A percentile compares a stretch with the other conserved stretches of the same genome.
Conservation (phyloP, 2,113 vertebrate species). For the Jaculus jaculus region DNA sequence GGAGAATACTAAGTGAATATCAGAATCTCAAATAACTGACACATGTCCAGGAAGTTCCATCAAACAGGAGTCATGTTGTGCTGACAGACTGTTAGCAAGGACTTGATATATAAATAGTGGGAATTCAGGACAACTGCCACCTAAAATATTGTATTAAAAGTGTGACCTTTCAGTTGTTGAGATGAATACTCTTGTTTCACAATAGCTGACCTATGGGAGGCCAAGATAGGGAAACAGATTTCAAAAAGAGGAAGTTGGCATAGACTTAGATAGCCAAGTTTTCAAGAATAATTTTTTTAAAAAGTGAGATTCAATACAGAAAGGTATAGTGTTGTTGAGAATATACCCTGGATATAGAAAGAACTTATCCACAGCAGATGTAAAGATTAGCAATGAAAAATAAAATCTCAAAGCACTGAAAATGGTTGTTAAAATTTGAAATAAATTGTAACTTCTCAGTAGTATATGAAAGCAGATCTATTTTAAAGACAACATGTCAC, state of each 20-base stretch:
- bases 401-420: neutral
- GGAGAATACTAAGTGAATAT: conserved; percentile 30
- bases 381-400: too few relatives aligned
- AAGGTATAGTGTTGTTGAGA: neutral
- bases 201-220: neutral
- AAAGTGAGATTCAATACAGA: neutral
- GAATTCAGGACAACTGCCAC: neutral
- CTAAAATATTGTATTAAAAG: neutral
- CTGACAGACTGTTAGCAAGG: conserved; percentile 9
- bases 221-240: neutral
- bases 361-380: too few relatives aligned
- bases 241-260: neutral
- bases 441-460: neutral
- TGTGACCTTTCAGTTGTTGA: neutral
- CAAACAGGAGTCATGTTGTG: neutral
- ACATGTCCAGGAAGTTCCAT: conserved; percentile 37
- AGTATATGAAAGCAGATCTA: neutral
- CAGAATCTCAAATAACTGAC: conserved; percentile 51
- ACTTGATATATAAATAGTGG: neutral
- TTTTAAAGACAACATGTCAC: neutral
- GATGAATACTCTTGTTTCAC: neutral
- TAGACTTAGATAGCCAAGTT: neutral
- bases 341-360: neutral
- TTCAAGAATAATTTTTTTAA: too few relatives aligned
- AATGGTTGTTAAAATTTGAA: neutral